phyloP scores from a whole-genome alignment of 2,888 invertebrate species.

The Macrophya annulata region DNA sequence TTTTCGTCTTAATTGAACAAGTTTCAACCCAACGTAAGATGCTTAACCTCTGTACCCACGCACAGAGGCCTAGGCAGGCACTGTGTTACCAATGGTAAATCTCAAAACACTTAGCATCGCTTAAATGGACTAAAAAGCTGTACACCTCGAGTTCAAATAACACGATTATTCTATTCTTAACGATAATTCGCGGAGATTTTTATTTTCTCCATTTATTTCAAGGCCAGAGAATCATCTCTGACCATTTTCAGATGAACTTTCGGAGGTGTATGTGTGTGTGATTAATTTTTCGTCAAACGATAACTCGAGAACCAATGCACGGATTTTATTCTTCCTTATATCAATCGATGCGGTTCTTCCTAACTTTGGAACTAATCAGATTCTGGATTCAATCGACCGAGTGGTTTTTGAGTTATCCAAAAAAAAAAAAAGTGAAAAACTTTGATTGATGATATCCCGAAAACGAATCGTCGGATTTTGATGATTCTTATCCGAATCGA shows the following conservation, averaged over 20 bases:
- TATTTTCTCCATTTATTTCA: no score
- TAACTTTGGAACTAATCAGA: neutral
- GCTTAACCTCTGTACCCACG: slow-evolving; percentile 12
- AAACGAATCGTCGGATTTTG: neutral
- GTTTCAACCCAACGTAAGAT: slow-evolving; percentile 33
- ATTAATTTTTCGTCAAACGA: neutral
- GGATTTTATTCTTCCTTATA: neutral
- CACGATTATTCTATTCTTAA: neutral
- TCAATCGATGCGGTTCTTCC: neutral
- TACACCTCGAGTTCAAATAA: neutral
- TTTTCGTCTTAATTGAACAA: slow-evolving; percentile 42
- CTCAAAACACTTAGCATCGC: neutral
- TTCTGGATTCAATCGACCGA: neutral
- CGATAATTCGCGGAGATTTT: no score
- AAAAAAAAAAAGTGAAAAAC: neutral
- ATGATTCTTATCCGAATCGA: neutral
- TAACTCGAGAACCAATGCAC: no score
- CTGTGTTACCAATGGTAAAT: neutral
- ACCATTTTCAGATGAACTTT: no score
- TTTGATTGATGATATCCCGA: neutral
- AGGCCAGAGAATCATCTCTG: no score
- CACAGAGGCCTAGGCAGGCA: neutral
- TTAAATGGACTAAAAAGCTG: slow-evolving; percentile 14
- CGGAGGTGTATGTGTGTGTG: no score
- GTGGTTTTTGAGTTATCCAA: neutral